Base-by-base conservation (phyloP, 2,888 invertebrate species). In the Nomada ruficornis region DNA sequence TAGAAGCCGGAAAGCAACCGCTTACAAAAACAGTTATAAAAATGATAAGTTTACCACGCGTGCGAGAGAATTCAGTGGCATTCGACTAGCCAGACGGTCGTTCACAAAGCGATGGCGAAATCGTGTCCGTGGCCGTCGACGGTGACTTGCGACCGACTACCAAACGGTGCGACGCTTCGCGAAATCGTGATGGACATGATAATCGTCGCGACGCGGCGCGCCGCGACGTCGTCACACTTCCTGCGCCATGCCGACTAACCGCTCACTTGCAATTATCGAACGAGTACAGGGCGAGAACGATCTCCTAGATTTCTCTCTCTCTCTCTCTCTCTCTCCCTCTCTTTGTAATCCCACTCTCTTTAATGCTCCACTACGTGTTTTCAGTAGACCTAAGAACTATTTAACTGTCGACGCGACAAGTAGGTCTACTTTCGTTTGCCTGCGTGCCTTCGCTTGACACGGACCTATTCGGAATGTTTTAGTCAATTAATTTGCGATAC, bases 101-200 rank as follows among this genome's bases (percentile, higher is more conserved):
- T 65, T 69, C 23, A 36, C 62, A 62, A 59, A 18, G 50, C 60
- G 65, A 57, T 47, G 64, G 59, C 59, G 20, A 36, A 2, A 71
- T 82, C 70, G 60, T 65, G 57, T 47, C 55, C 76, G 62, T 73
- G 57, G 57, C 67, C 74, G 80, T 80, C 63, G 75, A 55, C 50
- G 72, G 60, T 26, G 72, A 67, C 78, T 54, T n/a, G 67, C 36
- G 15, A 20, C 18, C 64, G 11, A 55, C 74, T 60, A 59, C 55
- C 76, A 64, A 82, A 80, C 81, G 80, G 81, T 80, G 72, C 83
- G 92, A 92, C 92, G 91, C 89, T 88, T 86, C 90, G 89, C 90
- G 89, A 92, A 93, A 92, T 93, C 91, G 91, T 91, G 91, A 92
- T 92, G 91, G 93, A 93, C 93, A 89, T 89, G 90, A 92, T 93